Evolutionary conservation across 2,113 vertebrate genomes (phyloP).

Genomic region (Coptodon rendalli): DNA sequence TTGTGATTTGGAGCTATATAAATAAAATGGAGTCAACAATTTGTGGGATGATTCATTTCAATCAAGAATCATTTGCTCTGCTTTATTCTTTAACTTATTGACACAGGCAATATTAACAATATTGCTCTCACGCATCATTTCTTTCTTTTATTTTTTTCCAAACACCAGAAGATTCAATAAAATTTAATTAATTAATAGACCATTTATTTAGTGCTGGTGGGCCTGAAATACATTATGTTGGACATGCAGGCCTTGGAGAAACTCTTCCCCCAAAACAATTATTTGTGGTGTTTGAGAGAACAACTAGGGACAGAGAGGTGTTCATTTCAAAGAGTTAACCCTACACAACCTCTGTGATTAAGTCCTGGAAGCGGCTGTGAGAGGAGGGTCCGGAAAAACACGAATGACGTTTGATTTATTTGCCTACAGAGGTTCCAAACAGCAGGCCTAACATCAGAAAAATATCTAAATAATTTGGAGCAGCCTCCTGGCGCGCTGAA

Average conservation of each 20-base stretch:
- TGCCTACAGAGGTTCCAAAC: neutral
- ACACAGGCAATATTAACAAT: neutral
- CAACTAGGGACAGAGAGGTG: neutral
- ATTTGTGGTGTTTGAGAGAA: neutral
- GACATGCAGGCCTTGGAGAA: neutral
- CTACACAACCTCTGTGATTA: neutral
- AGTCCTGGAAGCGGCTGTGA: neutral
- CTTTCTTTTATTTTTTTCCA: rapidly evolving
- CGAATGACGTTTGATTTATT: neutral
- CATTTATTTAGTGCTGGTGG: neutral
- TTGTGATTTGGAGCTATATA: neutral
- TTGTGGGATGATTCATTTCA: neutral
- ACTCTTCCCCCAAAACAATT: neutral
- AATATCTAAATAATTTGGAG: neutral
- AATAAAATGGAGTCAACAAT: neutral
- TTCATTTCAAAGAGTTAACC: neutral
- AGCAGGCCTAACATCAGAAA: neutral
- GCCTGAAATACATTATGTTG: neutral
- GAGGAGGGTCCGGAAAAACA: neutral
- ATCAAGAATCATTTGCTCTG: neutral
- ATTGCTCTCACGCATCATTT: neutral
- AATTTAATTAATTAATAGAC: neutral
- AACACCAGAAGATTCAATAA: neutral
- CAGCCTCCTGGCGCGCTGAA: neutral
- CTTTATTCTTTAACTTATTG: neutral